A percentile compares a stretch with the other conserved stretches of the same genome.
phyloP scores from a whole-genome alignment of 2,888 invertebrate genomes.

The Hipparchia semele region DNA sequence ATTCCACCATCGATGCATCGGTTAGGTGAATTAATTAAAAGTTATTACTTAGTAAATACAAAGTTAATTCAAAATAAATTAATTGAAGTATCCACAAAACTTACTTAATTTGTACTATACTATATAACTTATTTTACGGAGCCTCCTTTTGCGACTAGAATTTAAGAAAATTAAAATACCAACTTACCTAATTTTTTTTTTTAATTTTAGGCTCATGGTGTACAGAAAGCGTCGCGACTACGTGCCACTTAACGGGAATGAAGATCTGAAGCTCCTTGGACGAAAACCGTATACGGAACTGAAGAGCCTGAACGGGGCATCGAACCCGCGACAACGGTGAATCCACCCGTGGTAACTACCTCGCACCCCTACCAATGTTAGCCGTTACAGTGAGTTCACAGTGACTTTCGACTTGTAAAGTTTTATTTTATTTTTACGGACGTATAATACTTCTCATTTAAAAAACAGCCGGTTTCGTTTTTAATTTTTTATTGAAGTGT shows the following conservation, averaged over 20 bases:
- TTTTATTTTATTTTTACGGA: too few species aligned
- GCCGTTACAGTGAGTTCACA: too few species aligned
- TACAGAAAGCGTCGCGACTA: conserved; percentile 71
- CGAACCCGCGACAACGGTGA: conserved; percentile 63
- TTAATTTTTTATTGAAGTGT: too few species aligned
- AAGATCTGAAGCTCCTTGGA: conserved; percentile 64
- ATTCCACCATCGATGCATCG: too few species aligned
- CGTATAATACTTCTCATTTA: too few species aligned
- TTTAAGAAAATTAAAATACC: not conserved
- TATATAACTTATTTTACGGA: not conserved
- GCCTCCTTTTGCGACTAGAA: not conserved
- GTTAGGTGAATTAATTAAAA: too few species aligned
- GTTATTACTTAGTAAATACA: too few species aligned
- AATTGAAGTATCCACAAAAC: too few species aligned
- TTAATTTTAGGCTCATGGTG: conserved; percentile 69
- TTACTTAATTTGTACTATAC: too few species aligned
- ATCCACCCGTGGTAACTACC: conserved; percentile 30
- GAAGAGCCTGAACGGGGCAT: conserved; percentile 66
- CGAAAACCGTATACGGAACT: conserved; percentile 71
- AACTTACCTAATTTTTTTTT: conserved; percentile 19
- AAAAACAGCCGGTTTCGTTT: too few species aligned
- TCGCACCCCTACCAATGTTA: conserved; percentile 42
- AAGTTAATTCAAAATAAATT: too few species aligned
- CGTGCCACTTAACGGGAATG: conserved; percentile 53
- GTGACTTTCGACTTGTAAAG: too few species aligned